Evolutionary conservation across 2,113 vertebrate genomes (phyloP), one percentile per base, ranked within the genome.

Genomic region (Microtus pennsylvanicus): DNA sequence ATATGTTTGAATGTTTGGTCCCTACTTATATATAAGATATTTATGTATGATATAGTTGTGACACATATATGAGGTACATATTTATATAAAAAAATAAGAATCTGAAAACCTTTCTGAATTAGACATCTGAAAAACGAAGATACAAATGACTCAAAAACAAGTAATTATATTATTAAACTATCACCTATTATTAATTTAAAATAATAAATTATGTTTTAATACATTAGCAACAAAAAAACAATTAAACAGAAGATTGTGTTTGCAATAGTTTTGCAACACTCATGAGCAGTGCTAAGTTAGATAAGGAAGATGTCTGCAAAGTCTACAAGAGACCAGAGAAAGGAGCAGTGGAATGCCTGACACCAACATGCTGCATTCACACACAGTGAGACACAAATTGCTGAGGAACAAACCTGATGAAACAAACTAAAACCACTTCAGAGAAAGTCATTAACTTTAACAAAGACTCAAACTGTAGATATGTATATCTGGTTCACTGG

Each of bases 171-270:
- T n/a, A 63, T 61, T 85, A 4, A 24, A 24, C 75, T 77, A 80
- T 6, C 90, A 35, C 61, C 38, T 80, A 93, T 45, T 80, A 93
- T 91, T 89, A 78, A 50, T 83, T 86, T 65, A 88, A 92, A 95
- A 80, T 69, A 89, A 76, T 91, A 33, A 65, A 69, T 81, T 89
- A 0, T 65, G 50, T 69, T 95, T 96, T 93, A 74, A 96, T 63
- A 75, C 5, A 65, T 89, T 50, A 85, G 10, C n/a, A 93, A 93
- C 38, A 91, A 95, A 96, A 96, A 95, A 61, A 78, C 78, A 83
- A 94, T 93, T 93, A 85, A 92, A 92, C 89, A 83, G 77, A 90
- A 95, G 52, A 80, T 38, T 74, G 6, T 63, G 81, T 93, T 93
- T 96, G 86, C 5, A 74, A 65, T 63, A 75, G 87, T 33, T 45